A percentile compares a stretch with the other conserved stretches of the same genome.
Evolutionary conservation across 2,797 vertebrate species (phyloP).

Genomic region (Hoplostethus mediterraneus): DNA sequence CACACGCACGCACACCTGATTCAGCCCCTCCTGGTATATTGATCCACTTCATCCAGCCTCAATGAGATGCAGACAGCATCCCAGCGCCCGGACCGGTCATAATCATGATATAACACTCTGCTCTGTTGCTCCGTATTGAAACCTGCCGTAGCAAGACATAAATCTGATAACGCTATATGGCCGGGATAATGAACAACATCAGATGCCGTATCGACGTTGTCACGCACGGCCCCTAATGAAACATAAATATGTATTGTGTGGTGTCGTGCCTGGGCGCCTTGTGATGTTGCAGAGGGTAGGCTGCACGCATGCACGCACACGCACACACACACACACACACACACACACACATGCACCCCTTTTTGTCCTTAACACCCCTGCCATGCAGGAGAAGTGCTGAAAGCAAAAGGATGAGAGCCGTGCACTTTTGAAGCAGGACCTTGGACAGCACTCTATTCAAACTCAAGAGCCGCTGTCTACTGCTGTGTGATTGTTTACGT

Average conservation of each 20-base stretch:
- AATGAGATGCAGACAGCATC: slow-evolving; percentile 83
- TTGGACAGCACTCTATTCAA: slow-evolving; percentile 48
- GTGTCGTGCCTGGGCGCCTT: slow-evolving; percentile 29
- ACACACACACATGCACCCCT: slow-evolving; percentile 31
- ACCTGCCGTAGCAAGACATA: slow-evolving; percentile 71
- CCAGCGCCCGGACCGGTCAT: slow-evolving; percentile 71
- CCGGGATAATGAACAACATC: slow-evolving; percentile 79
- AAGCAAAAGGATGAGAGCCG: slow-evolving; percentile 21
- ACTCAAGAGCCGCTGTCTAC: slow-evolving; percentile 33
- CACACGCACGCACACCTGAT: slow-evolving; percentile 54
- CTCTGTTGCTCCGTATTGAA: slow-evolving; percentile 58
- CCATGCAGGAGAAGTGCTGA: slow-evolving; percentile 28
- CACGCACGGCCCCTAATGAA: slow-evolving; percentile 69
- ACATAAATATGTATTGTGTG: slow-evolving; percentile 56
- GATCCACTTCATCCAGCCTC: slow-evolving; percentile 80
- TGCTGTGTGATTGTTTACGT: neutral
- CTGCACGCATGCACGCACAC: neutral
- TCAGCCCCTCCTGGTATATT: slow-evolving; percentile 79
- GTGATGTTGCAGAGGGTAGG: neutral
- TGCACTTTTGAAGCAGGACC: slow-evolving; percentile 28
- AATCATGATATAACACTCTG: slow-evolving; percentile 80
- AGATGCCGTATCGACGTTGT: slow-evolving; percentile 78
- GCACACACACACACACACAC: slow-evolving; percentile 30
- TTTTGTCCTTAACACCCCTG: slow-evolving; percentile 31
- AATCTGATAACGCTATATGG: slow-evolving; percentile 75